Percentiles rank a stretch among this genome's conserved stretches.
phyloP scores from a whole-genome alignment of 2,888 invertebrate species.

The Agrochola macilenta region DNA sequence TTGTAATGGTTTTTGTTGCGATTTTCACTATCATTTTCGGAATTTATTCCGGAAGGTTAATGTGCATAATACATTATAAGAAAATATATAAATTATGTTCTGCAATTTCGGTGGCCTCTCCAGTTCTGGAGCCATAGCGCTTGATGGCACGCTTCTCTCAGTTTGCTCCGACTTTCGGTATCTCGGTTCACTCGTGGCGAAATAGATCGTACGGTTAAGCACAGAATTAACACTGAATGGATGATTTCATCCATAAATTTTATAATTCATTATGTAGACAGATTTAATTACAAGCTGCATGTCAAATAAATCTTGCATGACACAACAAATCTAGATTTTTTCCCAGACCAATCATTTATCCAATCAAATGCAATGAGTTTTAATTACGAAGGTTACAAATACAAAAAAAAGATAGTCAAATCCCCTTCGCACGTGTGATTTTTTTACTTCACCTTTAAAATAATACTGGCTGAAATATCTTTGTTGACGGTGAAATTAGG shows the following conservation, averaged over 20 bases:
- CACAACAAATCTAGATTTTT: slow-evolving; percentile 37
- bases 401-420: slow-evolving; percentile 32
- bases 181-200: no score
- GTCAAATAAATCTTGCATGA: slow-evolving; percentile 19
- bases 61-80: no score
- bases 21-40: not conserved
- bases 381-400: slow-evolving; percentile 40
- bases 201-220: no score
- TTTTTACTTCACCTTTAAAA: slow-evolving; percentile 41
- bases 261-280: not conserved
- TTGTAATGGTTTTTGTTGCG: not conserved
- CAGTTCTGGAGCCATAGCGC: no score
- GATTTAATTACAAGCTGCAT: slow-evolving; percentile 27
- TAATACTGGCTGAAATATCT: not conserved
- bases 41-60: not conserved
- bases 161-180: no score
- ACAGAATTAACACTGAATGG: no score
- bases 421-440: slow-evolving; percentile 16
- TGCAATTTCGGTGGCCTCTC: no score
- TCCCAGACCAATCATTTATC: slow-evolving; percentile 28
- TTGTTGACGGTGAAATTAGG: not conserved
- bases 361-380: slow-evolving; percentile 21
- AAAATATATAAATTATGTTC: no score
- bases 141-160: no score
- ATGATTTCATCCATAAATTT: no score